Conservation (phyloP, 2,113 vertebrate species). For the Dromaius novaehollandiae region DNA sequence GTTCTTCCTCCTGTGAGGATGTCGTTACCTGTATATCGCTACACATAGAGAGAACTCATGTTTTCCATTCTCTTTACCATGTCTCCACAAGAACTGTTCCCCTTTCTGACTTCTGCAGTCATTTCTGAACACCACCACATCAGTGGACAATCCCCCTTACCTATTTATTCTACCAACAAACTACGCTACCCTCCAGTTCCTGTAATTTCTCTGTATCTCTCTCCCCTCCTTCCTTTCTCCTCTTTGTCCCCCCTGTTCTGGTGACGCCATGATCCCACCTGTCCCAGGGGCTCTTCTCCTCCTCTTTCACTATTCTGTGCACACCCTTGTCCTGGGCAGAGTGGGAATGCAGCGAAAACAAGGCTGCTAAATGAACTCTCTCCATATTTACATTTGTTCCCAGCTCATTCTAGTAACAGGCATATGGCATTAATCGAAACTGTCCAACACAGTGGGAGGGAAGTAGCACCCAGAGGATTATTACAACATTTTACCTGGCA, state of each 20-base stretch:
- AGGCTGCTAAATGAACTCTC: background rate
- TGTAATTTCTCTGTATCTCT: background rate
- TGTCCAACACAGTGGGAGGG: background rate
- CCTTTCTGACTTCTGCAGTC: background rate
- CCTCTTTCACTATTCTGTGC: background rate
- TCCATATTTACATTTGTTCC: background rate
- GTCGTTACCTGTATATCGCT: background rate
- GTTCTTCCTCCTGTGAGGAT: background rate
- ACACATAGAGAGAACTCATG: background rate
- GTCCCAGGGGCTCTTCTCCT: background rate
- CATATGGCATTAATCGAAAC: background rate
- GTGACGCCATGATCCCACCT: background rate
- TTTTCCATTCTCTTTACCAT: background rate
- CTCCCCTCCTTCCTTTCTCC: background rate
- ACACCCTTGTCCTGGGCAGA: rapidly evolving
- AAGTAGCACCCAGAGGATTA: constrained; percentile 26
- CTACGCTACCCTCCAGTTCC: background rate
- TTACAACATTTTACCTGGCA: constrained; percentile 12
- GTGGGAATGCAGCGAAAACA: background rate
- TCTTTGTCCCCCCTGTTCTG: background rate
- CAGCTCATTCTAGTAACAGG: background rate
- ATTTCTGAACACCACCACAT: background rate
- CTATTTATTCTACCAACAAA: background rate
- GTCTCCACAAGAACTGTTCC: background rate
- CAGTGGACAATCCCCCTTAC: no score